A percentile compares a stretch with the other conserved stretches of the same genome.
Conservation (phyloP, 30 jellyfish, hydroid and myxozoan genomes). For the Hydra vulgaris region DNA sequence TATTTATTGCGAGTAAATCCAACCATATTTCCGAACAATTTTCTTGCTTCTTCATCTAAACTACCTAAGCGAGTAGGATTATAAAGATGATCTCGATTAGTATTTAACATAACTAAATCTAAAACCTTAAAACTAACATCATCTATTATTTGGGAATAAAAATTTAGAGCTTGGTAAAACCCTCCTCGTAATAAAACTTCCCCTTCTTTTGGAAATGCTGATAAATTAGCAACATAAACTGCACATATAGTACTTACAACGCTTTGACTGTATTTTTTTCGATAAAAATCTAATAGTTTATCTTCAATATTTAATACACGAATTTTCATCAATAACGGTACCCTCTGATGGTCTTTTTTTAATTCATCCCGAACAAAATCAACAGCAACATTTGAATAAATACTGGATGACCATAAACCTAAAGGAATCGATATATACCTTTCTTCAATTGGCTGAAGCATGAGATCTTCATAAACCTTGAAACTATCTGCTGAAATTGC, state of each 20-base stretch:
- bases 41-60: slow-evolving; percentile 61
- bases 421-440: slow-evolving; percentile 72
- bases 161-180: slow-evolving; percentile 62
- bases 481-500: slow-evolving; percentile 40
- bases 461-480: slow-evolving; percentile 33
- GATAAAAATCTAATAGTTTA: slow-evolving; percentile 29
- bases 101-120: slow-evolving; percentile 65
- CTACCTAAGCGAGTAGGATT: slow-evolving; percentile 22
- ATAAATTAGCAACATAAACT: slow-evolving; percentile 42
- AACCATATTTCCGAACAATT: slow-evolving; percentile 69
- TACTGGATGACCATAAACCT: slow-evolving; percentile 62
- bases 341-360: slow-evolving; percentile 4
- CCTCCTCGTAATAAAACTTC: slow-evolving; percentile 72
- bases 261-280: slow-evolving; percentile 38
- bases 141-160: slow-evolving; percentile 25
- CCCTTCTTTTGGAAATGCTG: slow-evolving; percentile 51
- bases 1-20: slow-evolving; percentile 62
- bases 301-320: slow-evolving; percentile 50
- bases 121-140: slow-evolving; percentile 32
- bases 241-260: slow-evolving; percentile 87
- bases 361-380: slow-evolving; percentile 23
- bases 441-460: slow-evolving; percentile 35
- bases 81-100: slow-evolving; percentile 76
- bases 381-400: slow-evolving; percentile 29
- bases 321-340: slow-evolving; percentile 42